A percentile compares a stretch with the other conserved stretches of the same genome.
Conservation (phyloP, 2,888 invertebrate species). For the Encarsia formosa region DNA sequence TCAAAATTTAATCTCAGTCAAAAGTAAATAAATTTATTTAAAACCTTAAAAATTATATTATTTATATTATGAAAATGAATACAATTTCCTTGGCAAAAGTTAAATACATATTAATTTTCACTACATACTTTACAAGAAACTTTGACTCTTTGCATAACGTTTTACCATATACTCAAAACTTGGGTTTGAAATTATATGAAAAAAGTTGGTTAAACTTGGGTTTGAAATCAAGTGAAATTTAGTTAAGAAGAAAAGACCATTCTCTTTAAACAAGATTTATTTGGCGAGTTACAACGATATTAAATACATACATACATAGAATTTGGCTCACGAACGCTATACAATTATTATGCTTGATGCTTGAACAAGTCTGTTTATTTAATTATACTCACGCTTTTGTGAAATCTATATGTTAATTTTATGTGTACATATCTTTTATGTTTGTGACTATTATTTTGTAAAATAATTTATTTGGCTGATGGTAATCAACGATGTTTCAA, state of each 20-base stretch:
- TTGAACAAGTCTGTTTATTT: constrained; percentile 23
- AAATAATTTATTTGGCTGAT: too few relatives aligned
- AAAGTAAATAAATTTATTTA: not conserved
- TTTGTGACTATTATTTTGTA: constrained; percentile 2
- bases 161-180: too few relatives aligned
- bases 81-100: too few relatives aligned
- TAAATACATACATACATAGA: constrained; percentile 29
- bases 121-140: too few relatives aligned
- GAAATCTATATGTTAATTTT: constrained; percentile 20
- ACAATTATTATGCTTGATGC: constrained; percentile 27
- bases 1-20: too few relatives aligned
- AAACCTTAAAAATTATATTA: not conserved
- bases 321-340: constrained; percentile 28
- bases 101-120: too few relatives aligned
- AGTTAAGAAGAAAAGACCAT: not conserved
- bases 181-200: too few relatives aligned
- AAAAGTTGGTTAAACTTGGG: too few relatives aligned
- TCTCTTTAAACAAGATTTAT: constrained; percentile 29
- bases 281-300: constrained; percentile 28
- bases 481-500: too few relatives aligned
- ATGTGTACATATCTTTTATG: constrained; percentile 12
- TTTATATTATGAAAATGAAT: too few relatives aligned
- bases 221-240: too few relatives aligned
- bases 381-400: constrained; percentile 11
- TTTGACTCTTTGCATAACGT: too few relatives aligned